phyloP scores from a whole-genome alignment of 2,113 vertebrate species.

The Tor tambroides region DNA sequence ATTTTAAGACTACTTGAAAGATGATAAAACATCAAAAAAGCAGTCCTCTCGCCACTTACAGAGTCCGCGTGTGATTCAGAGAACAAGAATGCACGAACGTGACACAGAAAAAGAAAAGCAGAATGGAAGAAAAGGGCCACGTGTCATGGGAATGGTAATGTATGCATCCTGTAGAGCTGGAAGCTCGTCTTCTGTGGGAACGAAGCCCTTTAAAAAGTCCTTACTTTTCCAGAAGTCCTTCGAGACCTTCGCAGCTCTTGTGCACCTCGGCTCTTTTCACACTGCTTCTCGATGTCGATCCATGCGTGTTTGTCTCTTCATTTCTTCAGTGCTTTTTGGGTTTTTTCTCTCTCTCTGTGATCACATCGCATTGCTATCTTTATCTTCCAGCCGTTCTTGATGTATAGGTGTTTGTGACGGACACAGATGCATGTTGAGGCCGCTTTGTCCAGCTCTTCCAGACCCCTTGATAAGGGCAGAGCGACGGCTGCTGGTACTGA shows the following conservation, averaged over 20 bases:
- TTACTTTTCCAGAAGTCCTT: constrained; percentile 25
- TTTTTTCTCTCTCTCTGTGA: neutral
- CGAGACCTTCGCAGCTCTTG: neutral
- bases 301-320: constrained; percentile 8
- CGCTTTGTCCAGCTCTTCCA: constrained; percentile 24
- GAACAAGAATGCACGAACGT: neutral
- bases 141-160: constrained; percentile 32
- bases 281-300: neutral
- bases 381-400: neutral
- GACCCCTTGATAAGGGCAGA: neutral
- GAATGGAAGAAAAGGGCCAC: constrained; percentile 22
- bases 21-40: neutral
- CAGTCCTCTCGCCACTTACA: neutral
- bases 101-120: constrained; percentile 20
- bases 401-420: neutral
- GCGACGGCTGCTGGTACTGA: constrained; percentile 11
- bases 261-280: neutral
- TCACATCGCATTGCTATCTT: neutral
- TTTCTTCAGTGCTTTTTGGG: neutral
- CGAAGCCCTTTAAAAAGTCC: neutral
- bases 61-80: constrained; percentile 8
- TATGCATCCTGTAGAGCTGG: constrained; percentile 31
- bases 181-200: constrained; percentile 20
- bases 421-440: neutral
- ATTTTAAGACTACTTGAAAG: neutral